Evolutionary conservation across 2,888 invertebrate genomes (phyloP).

Genomic region (Crematogaster levior): DNA sequence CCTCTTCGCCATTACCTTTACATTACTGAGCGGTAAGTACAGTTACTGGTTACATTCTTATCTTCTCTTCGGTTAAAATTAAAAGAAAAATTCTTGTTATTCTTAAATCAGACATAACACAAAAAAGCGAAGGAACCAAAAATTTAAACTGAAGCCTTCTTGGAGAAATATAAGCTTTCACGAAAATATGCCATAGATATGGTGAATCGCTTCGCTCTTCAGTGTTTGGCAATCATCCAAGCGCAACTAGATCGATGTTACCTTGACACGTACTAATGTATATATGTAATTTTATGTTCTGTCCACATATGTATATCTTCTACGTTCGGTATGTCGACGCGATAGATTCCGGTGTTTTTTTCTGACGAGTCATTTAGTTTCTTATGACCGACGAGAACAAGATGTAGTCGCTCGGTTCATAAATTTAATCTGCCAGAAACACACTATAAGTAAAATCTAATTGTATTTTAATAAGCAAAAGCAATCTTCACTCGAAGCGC

Average conservation of each 20-base stretch:
- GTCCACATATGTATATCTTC: slow-evolving; percentile 54
- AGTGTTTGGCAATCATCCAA: slow-evolving; percentile 79
- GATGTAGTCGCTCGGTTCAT: not conserved
- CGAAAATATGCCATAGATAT: slow-evolving; percentile 20
- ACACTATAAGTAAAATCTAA: not conserved
- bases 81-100: not conserved
- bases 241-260: slow-evolving; percentile 81
- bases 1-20: slow-evolving; percentile 97
- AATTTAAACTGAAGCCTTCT: not conserved
- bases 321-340: not conserved
- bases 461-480: not conserved
- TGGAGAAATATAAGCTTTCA: slow-evolving; percentile 29
- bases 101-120: not conserved
- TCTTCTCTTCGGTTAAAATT: not conserved
- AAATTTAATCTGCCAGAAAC: not conserved
- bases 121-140: not conserved
- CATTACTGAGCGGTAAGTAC: slow-evolving; percentile 94
- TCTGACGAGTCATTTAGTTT: not conserved
- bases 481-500: not conserved
- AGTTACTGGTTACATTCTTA: not conserved
- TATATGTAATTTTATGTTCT: slow-evolving; percentile 57
- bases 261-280: slow-evolving; percentile 74
- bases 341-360: not conserved
- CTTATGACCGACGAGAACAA: not conserved
- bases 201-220: slow-evolving; percentile 66